A percentile compares a stretch with the other conserved stretches of the same genome.
These are phyloP conservation scores for Neria commutata DNA, from an alignment of 2,888 invertebrate species.

Conservation along the genomic window DNA sequence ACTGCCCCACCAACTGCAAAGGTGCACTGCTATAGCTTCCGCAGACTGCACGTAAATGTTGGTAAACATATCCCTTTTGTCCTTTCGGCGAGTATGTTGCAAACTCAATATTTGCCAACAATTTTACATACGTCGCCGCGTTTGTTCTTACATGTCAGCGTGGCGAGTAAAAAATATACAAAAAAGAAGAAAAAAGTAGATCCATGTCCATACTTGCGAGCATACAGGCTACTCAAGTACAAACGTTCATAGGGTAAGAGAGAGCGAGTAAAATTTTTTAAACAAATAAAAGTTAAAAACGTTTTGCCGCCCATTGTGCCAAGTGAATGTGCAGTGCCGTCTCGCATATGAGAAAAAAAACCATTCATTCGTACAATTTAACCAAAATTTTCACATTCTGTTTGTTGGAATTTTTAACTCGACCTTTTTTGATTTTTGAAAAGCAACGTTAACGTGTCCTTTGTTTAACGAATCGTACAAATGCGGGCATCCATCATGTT, in stretches of 20 bases:
- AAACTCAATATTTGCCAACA: constrained; percentile 60
- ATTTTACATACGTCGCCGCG: constrained; percentile 47
- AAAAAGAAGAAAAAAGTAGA: constrained; percentile 27
- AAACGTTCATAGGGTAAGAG: constrained; percentile 31
- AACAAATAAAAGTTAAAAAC: constrained; percentile 53
- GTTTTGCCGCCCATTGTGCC: constrained; percentile 31
- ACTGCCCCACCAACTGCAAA: background rate
- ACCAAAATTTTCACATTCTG: constrained; percentile 20
- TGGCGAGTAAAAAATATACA: constrained; percentile 27
- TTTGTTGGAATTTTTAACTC: constrained; percentile 10
- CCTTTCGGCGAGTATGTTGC: constrained; percentile 54
- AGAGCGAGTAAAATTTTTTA: constrained; percentile 39
- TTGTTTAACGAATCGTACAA: constrained; percentile 63
- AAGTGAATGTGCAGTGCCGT: background rate
- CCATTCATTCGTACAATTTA: constrained; percentile 27
- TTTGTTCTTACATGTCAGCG: constrained; percentile 2
- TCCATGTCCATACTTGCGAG: constrained; percentile 11
- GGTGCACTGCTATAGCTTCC: constrained; percentile 5
- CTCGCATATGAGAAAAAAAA: constrained; percentile 23
- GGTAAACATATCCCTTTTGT: constrained; percentile 55
- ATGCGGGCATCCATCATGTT: constrained; percentile 54
- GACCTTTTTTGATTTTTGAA: constrained; percentile 9
- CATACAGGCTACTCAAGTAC: background rate
- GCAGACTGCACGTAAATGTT: constrained; percentile 37
- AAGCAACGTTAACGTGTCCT: constrained; percentile 54